A percentile compares a stretch with the other conserved stretches of the same genome.
phyloP scores from a whole-genome alignment of 2,797 vertebrate species.

The Acanthurus lineatus region DNA sequence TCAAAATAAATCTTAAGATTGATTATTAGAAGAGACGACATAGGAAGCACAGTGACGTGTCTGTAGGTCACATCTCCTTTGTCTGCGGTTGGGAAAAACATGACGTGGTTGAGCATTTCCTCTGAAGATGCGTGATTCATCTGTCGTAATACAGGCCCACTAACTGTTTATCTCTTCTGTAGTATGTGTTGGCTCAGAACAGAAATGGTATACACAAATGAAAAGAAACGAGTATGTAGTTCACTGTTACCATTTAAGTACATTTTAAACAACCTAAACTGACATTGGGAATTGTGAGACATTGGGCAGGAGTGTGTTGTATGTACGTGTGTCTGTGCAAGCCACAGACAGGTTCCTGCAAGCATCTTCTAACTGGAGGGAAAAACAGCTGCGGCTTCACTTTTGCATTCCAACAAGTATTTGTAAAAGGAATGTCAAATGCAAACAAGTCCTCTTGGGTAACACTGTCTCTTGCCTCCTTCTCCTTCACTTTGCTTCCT shows the following conservation, averaged over 20 bases:
- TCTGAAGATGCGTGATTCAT: constrained; percentile 57
- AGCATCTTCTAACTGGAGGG: constrained; percentile 51
- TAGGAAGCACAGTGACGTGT: constrained; percentile 2
- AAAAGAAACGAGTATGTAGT: not conserved
- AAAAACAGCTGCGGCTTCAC: constrained; percentile 67
- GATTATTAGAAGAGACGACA: not conserved
- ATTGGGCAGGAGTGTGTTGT: constrained; percentile 27
- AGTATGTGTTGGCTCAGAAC: not conserved
- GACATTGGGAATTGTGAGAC: constrained; percentile 35
- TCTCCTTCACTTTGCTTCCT: constrained; percentile 42
- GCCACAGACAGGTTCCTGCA: constrained; percentile 79
- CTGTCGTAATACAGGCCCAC: not conserved
- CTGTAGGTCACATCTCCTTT: constrained; percentile 47
- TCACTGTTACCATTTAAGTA: not conserved
- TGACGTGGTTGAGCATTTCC: constrained; percentile 58
- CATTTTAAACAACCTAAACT: constrained; percentile 41
- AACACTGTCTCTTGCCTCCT: constrained; percentile 31
- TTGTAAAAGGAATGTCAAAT: constrained; percentile 68
- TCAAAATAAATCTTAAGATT: not conserved
- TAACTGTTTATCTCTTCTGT: constrained; percentile 26
- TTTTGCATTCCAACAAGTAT: constrained; percentile 69
- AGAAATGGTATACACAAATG: not conserved
- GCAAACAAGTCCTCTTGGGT: constrained; percentile 58
- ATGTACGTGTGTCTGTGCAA: constrained; percentile 46
- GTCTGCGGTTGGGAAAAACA: constrained; percentile 22